Evolutionary conservation across 2,113 vertebrate species (phyloP), one percentile per base, ranked within the genome.

Genomic region (Pipra filicauda): DNA sequence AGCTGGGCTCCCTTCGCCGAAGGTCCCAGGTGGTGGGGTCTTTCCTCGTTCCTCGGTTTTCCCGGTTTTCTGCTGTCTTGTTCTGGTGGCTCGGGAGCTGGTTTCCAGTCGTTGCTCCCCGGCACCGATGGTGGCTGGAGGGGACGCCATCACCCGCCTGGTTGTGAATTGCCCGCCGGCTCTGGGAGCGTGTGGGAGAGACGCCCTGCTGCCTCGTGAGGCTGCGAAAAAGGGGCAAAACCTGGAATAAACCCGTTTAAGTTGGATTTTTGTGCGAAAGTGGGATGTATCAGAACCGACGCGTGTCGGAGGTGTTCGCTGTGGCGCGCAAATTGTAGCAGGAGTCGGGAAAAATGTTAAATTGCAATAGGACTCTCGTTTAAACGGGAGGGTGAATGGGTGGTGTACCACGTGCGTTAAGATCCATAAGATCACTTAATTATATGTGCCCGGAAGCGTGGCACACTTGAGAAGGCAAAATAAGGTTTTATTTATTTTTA

Each of bases 121-220:
- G 9, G 17, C 69, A 2, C 15, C 2, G 23, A 3, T 19, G 75
- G 46, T 16, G 75, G 46, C 26, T 35, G 82, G 27, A 41, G n/a
- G 46, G 76, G 28, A 0, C 46, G n/a, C 30, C 72, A 21, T 23
- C 24, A 22, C 5, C 39, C 30, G 0, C 5, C 1, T 0, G 1
- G 26, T 1, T 1, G 24, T 9, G 3, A 28, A 3, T 14, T 2
- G 1, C 0, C 33, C 5, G 1, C 3, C 5, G 2, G 1, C 7
- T 33, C 30, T 3, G 1, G 4, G 39, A 4, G 14, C 2, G 2
- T 4, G 37, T 1, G 9, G 35, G 26, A 28, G 58, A 37, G 46
- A 2, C 1, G 7, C 35, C 57, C 35, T 4, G 43, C 3, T 3
- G 52, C 52, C 73, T 15, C 16, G 49, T 14, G 7, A 26, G 31